Conservation (phyloP, 2,888 invertebrate species). For the Conomelus anceps region DNA sequence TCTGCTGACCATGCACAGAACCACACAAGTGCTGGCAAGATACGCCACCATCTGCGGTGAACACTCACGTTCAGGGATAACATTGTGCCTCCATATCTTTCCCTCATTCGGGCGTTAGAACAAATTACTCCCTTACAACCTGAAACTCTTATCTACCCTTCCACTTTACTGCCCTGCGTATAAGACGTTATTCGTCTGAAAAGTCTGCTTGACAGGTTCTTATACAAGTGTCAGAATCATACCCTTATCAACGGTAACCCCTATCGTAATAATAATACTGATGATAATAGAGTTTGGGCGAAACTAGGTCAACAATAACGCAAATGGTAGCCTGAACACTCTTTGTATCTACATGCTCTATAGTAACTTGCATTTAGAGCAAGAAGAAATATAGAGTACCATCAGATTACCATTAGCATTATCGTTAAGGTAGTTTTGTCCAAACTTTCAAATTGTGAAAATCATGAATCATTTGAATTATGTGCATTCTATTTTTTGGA, state of each 20-base stretch:
- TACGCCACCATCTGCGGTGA: not conserved
- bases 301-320: no score
- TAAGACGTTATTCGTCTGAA: not conserved
- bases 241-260: not conserved
- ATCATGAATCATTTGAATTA: no score
- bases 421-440: no score
- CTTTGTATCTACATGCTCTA: no score
- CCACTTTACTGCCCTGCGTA: not conserved
- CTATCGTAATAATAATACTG: no score
- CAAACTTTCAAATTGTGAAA: no score
- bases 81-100: not conserved
- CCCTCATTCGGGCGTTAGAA: not conserved
- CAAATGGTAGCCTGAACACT: no score
- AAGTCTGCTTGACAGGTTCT: not conserved
- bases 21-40: not conserved
- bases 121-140: not conserved
- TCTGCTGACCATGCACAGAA: not conserved
- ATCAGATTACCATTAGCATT: no score
- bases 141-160: not conserved
- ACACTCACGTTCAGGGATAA: not conserved
- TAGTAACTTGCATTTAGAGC: no score
- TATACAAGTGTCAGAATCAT: not conserved
- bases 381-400: no score
- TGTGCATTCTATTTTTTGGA: no score
- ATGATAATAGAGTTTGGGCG: no score